Conservation (phyloP, 64 coral and sea anemone species). For the Trachythela sp. region DNA sequence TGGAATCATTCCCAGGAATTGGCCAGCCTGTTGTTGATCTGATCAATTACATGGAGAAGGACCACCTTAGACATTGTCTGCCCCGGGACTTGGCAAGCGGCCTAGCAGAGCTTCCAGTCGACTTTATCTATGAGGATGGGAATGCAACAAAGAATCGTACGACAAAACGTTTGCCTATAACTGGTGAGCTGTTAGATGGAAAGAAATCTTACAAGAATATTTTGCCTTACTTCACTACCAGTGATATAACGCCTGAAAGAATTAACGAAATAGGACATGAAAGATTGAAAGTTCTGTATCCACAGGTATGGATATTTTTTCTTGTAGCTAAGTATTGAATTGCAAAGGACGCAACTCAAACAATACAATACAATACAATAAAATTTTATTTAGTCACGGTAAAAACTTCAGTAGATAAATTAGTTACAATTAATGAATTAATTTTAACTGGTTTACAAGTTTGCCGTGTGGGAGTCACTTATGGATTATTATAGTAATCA, state of each 20-base stretch:
- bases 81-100: not conserved
- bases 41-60: not conserved
- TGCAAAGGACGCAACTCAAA: not conserved
- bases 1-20: not conserved
- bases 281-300: not conserved
- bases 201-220: not conserved
- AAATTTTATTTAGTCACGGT: too few species aligned
- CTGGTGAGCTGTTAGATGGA: not conserved
- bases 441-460: too few species aligned
- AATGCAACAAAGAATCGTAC: not conserved
- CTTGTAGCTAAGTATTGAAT: too few species aligned
- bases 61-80: not conserved
- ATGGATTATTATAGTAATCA: too few species aligned
- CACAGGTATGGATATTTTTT: not conserved
- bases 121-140: not conserved
- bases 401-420: too few species aligned
- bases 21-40: not conserved
- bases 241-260: conserved; percentile 17
- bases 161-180: not conserved
- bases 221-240: conserved; percentile 11
- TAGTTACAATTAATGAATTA: too few species aligned
- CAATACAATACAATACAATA: too few species aligned
- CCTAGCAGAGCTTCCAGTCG: not conserved
- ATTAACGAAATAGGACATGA: conserved; percentile 1
- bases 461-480: too few species aligned